These are phyloP conservation scores for Aeoliscus strigatus DNA, from an alignment of 2,797 vertebrate species.

Conservation along the genomic window DNA sequence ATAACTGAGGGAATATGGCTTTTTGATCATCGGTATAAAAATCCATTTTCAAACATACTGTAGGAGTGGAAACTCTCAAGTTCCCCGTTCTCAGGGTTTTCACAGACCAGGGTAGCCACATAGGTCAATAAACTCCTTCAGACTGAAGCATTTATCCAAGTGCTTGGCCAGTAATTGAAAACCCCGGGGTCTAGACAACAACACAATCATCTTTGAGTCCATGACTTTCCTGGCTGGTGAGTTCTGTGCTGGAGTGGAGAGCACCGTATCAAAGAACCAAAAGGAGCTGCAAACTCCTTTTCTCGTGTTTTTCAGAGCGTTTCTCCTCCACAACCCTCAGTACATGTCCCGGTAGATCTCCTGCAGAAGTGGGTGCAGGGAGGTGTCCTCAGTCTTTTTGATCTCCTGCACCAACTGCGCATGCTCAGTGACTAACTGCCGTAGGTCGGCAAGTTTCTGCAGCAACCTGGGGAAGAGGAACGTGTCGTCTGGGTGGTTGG, in stretches of 20 bases:
- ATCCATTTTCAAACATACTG: constrained; percentile 27
- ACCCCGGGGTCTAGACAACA: constrained; percentile 15
- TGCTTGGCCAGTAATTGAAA: constrained; percentile 39
- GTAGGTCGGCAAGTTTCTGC: constrained; percentile 93
- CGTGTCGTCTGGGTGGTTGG: constrained; percentile 84
- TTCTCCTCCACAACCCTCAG: constrained; percentile 60
- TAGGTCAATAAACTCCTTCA: constrained; percentile 13
- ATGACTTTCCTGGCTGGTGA: too few species aligned
- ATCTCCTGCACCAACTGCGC: constrained; percentile 93
- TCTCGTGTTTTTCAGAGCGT: constrained; percentile 11
- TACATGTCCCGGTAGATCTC: constrained; percentile 99
- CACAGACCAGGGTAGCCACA: not conserved
- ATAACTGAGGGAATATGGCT: constrained; percentile 50
- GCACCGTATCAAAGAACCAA: constrained; percentile 10
- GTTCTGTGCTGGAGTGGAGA: constrained; percentile 31
- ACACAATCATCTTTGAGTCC: constrained; percentile 16
- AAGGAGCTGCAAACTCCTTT: too few species aligned
- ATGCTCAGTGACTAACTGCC: constrained; percentile 94
- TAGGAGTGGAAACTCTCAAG: constrained; percentile 42
- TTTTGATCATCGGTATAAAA: constrained; percentile 37
- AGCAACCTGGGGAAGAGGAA: constrained; percentile 95
- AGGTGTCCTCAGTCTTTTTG: constrained; percentile 94
- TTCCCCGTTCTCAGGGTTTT: constrained; percentile 36
- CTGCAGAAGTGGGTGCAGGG: constrained; percentile 91
- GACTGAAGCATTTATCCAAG: not conserved